phyloP scores from a whole-genome alignment of 1,140 invertebrate genomes.

The Neodiprion virginianus region DNA sequence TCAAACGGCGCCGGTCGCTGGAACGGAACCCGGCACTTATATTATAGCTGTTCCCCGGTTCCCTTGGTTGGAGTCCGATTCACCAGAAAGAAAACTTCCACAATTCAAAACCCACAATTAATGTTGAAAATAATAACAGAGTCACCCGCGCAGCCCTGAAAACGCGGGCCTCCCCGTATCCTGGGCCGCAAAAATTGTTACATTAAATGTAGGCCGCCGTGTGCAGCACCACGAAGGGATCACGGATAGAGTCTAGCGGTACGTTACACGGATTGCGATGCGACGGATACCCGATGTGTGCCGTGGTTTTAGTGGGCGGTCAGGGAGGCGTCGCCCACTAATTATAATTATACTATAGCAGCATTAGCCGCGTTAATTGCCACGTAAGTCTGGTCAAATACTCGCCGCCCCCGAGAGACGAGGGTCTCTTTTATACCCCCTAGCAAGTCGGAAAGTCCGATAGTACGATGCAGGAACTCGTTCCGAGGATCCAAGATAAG shows the following conservation, averaged over 20 bases:
- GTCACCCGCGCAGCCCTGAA: not conserved
- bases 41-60: not conserved
- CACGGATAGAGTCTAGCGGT: too few relatives aligned
- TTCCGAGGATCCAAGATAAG: too few relatives aligned
- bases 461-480: too few relatives aligned
- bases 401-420: conserved; percentile 37
- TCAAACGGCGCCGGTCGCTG: too few relatives aligned
- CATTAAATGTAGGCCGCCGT: not conserved
- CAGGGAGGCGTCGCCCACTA: conserved; percentile 58
- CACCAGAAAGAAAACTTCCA: not conserved
- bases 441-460: too few relatives aligned
- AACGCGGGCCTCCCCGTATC: not conserved
- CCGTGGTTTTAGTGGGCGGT: conserved; percentile 42
- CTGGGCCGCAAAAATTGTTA: not conserved
- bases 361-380: conserved; percentile 60
- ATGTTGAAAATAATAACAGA: conserved; percentile 24
- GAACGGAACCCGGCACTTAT: not conserved
- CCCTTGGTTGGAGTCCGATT: not conserved
- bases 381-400: conserved; percentile 57
- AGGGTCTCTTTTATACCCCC: too few relatives aligned
- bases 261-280: not conserved
- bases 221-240: too few relatives aligned
- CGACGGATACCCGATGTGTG: not conserved
- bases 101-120: conserved; percentile 1
- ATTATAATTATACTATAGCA: conserved; percentile 61